Percentiles rank a stretch among this genome's conserved stretches.
Conservation (phyloP, 92 coral and sea anemone species). For the Actinostola sp. region DNA sequence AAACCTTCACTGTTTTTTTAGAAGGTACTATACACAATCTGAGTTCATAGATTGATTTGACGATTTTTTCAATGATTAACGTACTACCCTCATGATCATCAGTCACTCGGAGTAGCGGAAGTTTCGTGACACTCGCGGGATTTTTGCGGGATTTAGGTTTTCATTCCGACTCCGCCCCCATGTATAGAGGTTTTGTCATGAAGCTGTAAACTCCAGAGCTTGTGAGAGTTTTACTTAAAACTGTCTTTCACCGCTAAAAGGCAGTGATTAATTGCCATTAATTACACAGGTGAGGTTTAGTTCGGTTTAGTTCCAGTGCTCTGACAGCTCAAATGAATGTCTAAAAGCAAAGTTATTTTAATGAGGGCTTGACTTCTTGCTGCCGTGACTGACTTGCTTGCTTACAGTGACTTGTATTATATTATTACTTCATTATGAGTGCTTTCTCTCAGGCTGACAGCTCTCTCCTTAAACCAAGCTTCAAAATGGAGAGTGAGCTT, state of each 20-base stretch:
- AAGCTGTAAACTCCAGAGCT: background rate
- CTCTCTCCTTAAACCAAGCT: slow-evolving; percentile 13
- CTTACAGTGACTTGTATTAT: background rate
- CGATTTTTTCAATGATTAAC: too few species aligned
- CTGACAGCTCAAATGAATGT: background rate
- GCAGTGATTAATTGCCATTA: slow-evolving; percentile 17
- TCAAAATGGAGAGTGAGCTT: slow-evolving; percentile 87
- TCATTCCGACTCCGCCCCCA: slow-evolving; percentile 33
- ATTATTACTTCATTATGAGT: background rate
- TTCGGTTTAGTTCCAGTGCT: too few species aligned
- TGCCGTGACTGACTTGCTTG: background rate
- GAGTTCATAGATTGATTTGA: too few species aligned
- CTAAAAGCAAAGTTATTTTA: background rate
- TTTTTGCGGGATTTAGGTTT: slow-evolving; percentile 7
- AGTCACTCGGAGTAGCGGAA: too few species aligned
- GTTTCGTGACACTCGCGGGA: slow-evolving; percentile 26
- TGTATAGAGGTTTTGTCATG: background rate
- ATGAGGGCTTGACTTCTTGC: background rate
- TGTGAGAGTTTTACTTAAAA: background rate
- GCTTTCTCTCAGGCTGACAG: slow-evolving; percentile 12
- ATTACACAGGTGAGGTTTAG: slow-evolving; percentile 3
- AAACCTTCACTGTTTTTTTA: too few species aligned
- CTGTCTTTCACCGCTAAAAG: background rate
- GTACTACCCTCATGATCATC: too few species aligned
- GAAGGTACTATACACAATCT: too few species aligned